These are phyloP conservation scores for Scelioninae gen. 1 DNA, from an alignment of 2,888 invertebrate genomes.

Conservation along the genomic window DNA sequence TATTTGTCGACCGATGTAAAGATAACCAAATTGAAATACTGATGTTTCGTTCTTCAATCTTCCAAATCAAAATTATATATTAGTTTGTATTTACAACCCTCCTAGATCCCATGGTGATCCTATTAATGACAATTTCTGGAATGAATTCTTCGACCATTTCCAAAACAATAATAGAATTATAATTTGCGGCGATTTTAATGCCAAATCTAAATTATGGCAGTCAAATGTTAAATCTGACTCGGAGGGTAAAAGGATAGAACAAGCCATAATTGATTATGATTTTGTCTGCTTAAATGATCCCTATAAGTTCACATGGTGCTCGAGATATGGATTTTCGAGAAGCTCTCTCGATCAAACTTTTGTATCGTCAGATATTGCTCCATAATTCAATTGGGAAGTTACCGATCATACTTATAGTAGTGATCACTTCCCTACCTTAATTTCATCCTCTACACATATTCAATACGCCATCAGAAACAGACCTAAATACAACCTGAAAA, in stretches of 20 bases:
- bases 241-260: too few relatives aligned
- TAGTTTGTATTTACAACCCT: neutral
- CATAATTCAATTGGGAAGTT: slow-evolving; percentile 2
- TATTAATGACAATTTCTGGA: slow-evolving; percentile 5
- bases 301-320: neutral
- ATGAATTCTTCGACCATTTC: slow-evolving; percentile 4
- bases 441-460: neutral
- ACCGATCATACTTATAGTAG: neutral
- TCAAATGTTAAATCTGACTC: neutral
- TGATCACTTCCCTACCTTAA: slow-evolving; percentile 20
- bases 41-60: neutral
- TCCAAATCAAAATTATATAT: neutral
- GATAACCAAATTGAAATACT: neutral
- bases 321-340: neutral
- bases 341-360: slow-evolving; percentile 4
- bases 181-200: slow-evolving; percentile 18
- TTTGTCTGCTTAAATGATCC: neutral
- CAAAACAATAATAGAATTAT: neutral
- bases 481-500: neutral
- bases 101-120: neutral
- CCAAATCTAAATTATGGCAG: slow-evolving; percentile 18
- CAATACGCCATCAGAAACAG: neutral
- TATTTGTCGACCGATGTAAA: neutral
- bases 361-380: slow-evolving; percentile 6
- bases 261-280: too few relatives aligned